Percentiles rank a stretch among this genome's conserved stretches.
These are phyloP conservation scores for Neoseiulus cucumeris DNA, from an alignment of 1,140 invertebrate genomes.

Conservation along the genomic window DNA sequence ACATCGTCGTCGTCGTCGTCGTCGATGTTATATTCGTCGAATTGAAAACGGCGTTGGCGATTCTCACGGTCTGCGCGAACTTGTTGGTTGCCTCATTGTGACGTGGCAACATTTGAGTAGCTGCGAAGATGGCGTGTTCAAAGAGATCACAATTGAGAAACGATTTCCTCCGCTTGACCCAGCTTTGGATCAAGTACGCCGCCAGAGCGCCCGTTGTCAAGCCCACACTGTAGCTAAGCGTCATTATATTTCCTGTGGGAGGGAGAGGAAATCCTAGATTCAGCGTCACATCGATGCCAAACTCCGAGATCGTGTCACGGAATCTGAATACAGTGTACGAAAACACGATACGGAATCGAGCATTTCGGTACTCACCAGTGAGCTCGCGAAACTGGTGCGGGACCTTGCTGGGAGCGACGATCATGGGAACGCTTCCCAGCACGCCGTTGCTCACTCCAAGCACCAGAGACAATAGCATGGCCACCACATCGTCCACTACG, in stretches of 20 bases:
- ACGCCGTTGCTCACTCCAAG: slow-evolving; percentile 66
- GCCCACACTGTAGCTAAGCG: slow-evolving; percentile 63
- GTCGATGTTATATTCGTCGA: not conserved
- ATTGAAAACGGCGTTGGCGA: no score
- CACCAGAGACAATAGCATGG: slow-evolving; percentile 41
- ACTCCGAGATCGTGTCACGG: not conserved
- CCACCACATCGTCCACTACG: slow-evolving; percentile 43
- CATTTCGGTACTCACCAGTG: slow-evolving; percentile 32
- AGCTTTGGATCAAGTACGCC: slow-evolving; percentile 54
- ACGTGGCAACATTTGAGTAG: no score
- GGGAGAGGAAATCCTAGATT: not conserved
- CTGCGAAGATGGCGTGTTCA: not conserved
- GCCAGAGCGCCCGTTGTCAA: slow-evolving; percentile 55
- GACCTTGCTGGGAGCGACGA: slow-evolving; percentile 60
- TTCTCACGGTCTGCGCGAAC: no score
- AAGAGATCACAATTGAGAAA: no score
- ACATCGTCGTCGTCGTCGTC: not conserved
- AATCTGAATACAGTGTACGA: no score
- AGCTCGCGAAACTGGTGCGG: slow-evolving; percentile 51
- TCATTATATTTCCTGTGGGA: slow-evolving; percentile 68
- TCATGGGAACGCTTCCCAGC: slow-evolving; percentile 73
- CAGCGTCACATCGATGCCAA: not conserved
- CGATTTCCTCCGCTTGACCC: no score
- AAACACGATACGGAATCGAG: no score
- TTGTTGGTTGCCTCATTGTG: no score